Conservation (phyloP, 2,888 invertebrate genomes). For the Choreutis nemorana region DNA sequence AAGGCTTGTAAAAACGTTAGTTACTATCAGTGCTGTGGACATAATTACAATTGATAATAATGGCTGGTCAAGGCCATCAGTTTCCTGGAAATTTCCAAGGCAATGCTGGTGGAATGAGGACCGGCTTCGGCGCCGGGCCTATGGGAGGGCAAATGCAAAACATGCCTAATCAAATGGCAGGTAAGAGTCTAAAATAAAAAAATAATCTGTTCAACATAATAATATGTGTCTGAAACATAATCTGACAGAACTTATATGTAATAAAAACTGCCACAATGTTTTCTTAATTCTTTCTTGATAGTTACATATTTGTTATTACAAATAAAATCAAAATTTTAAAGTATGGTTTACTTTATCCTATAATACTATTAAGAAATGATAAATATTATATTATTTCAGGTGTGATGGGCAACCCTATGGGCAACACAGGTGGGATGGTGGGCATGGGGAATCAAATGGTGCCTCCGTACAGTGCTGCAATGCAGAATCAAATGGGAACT, state of each 20-base stretch:
- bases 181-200: slow-evolving; percentile 27
- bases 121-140: slow-evolving; percentile 69
- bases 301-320: neutral
- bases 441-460: slow-evolving; percentile 70
- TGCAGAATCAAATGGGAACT: slow-evolving; percentile 61
- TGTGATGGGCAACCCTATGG: slow-evolving; percentile 66
- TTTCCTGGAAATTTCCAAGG: slow-evolving; percentile 74
- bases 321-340: neutral
- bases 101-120: slow-evolving; percentile 69
- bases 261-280: too few species aligned
- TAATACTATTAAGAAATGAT: slow-evolving; percentile 5
- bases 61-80: slow-evolving; percentile 79
- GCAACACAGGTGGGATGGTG: slow-evolving; percentile 44
- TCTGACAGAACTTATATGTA: too few species aligned
- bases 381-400: slow-evolving; percentile 28
- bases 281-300: too few species aligned
- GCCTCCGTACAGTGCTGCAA: slow-evolving; percentile 52
- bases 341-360: neutral
- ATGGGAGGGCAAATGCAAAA: slow-evolving; percentile 66
- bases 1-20: too few species aligned
- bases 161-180: slow-evolving; percentile 68
- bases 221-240: too few species aligned
- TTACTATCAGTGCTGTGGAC: too few species aligned
- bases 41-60: slow-evolving; percentile 27
- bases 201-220: too few species aligned